Base-by-base conservation (phyloP, 2,888 invertebrate species). In the Parnassius mnemosyne region DNA sequence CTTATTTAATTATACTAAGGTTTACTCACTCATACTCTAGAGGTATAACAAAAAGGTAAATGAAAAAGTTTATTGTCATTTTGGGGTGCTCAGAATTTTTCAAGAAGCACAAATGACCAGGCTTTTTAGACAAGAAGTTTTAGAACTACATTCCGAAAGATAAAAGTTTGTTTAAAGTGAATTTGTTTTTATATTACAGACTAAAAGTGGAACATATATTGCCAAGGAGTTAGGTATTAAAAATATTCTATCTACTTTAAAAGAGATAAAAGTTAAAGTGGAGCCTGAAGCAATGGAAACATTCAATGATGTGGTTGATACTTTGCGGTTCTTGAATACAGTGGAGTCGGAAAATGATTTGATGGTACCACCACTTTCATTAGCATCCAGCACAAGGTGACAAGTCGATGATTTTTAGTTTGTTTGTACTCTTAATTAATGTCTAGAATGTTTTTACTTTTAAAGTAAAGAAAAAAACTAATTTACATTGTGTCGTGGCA, bases 161-260 rank as follows among this genome's bases (percentile, higher is more conserved):
- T 53, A 42, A 10, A 46, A 16, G 44, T 46, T 2, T 46, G 9
- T 43, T 7, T 50, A 0, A 43, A 16, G 11, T 16, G 20, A 59
- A 44, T 51, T 50, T 44, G 12, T 51, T 44, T 52, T 25, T 41
- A 10, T 64, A 55, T 85, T 91, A 71, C 78, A 93, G 93, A 92
- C 91, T 50, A 87, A 92, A 75, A 81, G 88, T 68, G 93, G 93
- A 10, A 78, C 79, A 63, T 87, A 87, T 57, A 84, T 94, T 67
- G 84, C 85, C 12, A 89, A 80, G 71, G 92, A 93, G 71, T 80
- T 90, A 74, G 92, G 93, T 9, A 78, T 87, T 47, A 75, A 77
- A 46, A 77, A 76, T 12, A 77, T 93, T 12, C 69, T 90, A 59
- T 70, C 77, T 12, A 88, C 82, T 71, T 75, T 94, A 44, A 75